These are phyloP conservation scores for Chloebia gouldiae DNA, from an alignment of 2,113 vertebrate genomes.

Conservation along the genomic window DNA sequence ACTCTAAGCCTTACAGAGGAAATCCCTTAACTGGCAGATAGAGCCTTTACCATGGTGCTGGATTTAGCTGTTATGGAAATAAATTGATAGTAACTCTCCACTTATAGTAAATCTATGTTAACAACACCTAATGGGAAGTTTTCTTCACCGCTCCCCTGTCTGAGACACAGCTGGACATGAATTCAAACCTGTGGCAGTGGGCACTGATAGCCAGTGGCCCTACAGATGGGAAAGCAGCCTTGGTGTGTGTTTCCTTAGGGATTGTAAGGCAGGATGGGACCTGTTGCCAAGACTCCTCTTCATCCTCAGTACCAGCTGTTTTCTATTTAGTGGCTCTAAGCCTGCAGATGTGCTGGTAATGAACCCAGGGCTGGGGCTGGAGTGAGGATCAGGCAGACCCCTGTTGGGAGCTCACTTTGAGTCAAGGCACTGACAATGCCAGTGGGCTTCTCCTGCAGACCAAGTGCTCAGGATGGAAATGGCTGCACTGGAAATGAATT, in stretches of 20 bases:
- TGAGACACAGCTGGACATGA: not conserved
- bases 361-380: not conserved
- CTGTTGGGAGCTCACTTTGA: not conserved
- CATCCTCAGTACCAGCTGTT: not conserved
- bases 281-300: not conserved
- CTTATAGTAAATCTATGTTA: not conserved
- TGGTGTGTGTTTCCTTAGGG: not conserved
- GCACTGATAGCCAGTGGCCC: not conserved
- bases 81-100: not conserved
- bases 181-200: not conserved
- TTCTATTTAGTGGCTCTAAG: not conserved
- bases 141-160: not conserved
- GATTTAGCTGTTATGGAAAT: not conserved
- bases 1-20: not conserved
- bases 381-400: not conserved
- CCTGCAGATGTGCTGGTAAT: not conserved
- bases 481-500: not conserved
- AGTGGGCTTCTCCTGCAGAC: not conserved
- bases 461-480: not conserved
- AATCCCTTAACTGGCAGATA: conserved; percentile 3
- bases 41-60: not conserved
- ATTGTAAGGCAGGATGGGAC: not conserved
- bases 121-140: not conserved
- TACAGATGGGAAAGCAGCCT: not conserved
- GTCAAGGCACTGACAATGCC: not conserved